Base-by-base conservation (phyloP, 2,888 invertebrate species). In the Dasypolia templi region DNA sequence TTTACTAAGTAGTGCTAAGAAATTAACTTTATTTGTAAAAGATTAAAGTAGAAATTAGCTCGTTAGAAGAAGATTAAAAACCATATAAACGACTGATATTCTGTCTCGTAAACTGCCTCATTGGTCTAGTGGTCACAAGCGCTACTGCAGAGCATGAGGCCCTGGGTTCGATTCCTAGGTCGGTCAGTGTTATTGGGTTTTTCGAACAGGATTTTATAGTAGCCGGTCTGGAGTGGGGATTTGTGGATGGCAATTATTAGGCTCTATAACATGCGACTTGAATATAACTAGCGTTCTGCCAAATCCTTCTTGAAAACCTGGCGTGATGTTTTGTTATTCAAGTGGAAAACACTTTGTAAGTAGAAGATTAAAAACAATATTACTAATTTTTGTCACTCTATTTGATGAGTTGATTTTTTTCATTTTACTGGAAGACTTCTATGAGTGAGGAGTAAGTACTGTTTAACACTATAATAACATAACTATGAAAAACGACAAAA, bases 21-120 rank as follows among this genome's bases (percentile, higher is more conserved):
- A 39, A 42, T 59, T 51, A 59, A 55, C 12, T 42, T 80, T 49
- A 73, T 73, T 42, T 19, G 14, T 29, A 26, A 22, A n/a, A 35
- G 12, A 51, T 39, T 58, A 14, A 26, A n/a, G 22, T 35, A 0
- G 26, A 17, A 51, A 56, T 29, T 12, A 61, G 2, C 46, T 53
- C 53, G 9, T n/a, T 14, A 12, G 9, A 19, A 17, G 2, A 26
- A 6, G 14, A 53, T 55, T 26, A 29, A 22, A n/a, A 17, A 29
- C 29, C 19, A 55, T 19, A 32, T 55, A 29, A 51, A n/a, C n/a
- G 4, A n/a, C 12, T 51, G 11, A 49, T 49, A n/a, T 51, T n/a
- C n/a, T 51, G n/a, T 51, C 4, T n/a, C 12, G n/a, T n/a, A 51
- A 5, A 5, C n/a, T 51, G 51, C 4, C 12, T 12, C 26, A 12